phyloP scores from a whole-genome alignment of 2,888 invertebrate genomes.

The Entomobrya multifasciata region DNA sequence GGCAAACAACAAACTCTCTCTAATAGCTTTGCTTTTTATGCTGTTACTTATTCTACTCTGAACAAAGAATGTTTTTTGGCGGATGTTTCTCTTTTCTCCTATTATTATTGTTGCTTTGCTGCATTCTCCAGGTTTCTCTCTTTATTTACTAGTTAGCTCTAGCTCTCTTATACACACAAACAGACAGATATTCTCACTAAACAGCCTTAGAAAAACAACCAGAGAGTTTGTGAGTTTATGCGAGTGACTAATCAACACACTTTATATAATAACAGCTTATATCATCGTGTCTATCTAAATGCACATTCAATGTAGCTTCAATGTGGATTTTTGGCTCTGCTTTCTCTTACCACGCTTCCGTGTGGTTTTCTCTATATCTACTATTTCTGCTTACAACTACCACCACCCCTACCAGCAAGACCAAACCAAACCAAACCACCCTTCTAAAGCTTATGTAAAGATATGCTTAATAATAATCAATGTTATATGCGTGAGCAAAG shows the following conservation, averaged over 20 bases:
- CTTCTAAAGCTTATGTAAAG: too few species aligned
- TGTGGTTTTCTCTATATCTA: slow-evolving; percentile 62
- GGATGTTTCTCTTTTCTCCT: background rate
- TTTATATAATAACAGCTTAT: slow-evolving; percentile 18
- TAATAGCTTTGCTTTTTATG: background rate
- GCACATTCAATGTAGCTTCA: too few species aligned
- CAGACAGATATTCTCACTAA: too few species aligned
- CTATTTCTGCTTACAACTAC: too few species aligned
- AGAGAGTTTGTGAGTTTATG: too few species aligned
- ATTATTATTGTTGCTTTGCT: slow-evolving; percentile 37
- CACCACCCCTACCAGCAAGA: too few species aligned
- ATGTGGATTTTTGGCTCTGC: slow-evolving; percentile 5
- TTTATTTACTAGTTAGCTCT: background rate
- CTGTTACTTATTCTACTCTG: background rate
- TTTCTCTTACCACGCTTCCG: slow-evolving; percentile 5
- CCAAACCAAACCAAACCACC: slow-evolving; percentile 42
- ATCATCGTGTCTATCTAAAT: background rate
- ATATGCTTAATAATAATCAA: slow-evolving; percentile 3
- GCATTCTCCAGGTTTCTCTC: slow-evolving; percentile 44
- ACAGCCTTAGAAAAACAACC: too few species aligned
- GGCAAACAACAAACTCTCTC: background rate
- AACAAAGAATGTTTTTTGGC: slow-evolving; percentile 44
- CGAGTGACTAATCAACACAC: slow-evolving; percentile 57
- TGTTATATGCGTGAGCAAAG: slow-evolving; percentile 37
- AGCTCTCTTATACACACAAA: too few species aligned